Evolutionary conservation across 2,113 vertebrate genomes (phyloP).

Genomic region (Tetrax tetrax): DNA sequence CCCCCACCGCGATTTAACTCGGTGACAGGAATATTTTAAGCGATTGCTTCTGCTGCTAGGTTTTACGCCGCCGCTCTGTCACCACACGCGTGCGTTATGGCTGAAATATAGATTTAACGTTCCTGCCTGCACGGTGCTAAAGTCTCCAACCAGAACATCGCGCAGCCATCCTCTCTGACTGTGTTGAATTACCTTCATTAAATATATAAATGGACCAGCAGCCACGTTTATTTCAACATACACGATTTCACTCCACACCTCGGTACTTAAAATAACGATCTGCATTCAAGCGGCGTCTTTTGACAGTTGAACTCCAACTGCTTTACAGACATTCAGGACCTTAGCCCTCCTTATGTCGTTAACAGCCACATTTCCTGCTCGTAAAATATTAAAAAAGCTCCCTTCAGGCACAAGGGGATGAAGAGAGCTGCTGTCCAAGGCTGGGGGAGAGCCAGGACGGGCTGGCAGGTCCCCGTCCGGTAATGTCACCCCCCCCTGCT

Average conservation of each 20-base stretch:
- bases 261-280: constrained; percentile 25
- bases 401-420: accelerated
- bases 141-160: not conserved
- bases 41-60: not conserved
- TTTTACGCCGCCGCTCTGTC: not conserved
- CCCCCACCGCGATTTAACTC: not conserved
- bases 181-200: constrained; percentile 29
- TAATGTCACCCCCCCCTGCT: accelerated
- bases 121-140: not conserved
- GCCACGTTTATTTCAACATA: not conserved
- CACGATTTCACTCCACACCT: not conserved
- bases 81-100: not conserved
- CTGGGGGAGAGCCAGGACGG: not conserved
- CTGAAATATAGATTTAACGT: not conserved
- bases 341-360: not conserved
- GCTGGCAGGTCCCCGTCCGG: not conserved
- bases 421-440: not conserved
- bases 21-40: not conserved
- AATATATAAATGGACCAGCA: not conserved
- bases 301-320: not conserved
- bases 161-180: not conserved
- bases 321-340: not conserved
- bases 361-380: not conserved
- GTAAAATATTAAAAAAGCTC: not conserved
- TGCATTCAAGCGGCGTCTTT: not conserved